phyloP scores from a whole-genome alignment of 2,888 invertebrate genomes.

The Hololepta plana region DNA sequence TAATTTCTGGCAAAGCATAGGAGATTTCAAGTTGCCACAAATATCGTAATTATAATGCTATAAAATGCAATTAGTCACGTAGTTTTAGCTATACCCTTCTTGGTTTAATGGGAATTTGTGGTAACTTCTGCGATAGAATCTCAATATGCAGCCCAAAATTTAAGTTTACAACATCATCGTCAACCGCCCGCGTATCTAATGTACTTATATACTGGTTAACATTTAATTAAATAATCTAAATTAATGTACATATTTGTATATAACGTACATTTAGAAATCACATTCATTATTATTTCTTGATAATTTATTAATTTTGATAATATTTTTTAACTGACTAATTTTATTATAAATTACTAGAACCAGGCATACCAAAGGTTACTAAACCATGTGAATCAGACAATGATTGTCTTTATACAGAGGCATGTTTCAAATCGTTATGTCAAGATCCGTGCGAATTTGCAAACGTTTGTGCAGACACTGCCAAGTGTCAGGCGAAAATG shows the following conservation, averaged over 20 bases:
- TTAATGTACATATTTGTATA: not conserved
- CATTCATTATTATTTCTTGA: too few relatives aligned
- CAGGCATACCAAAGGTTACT: constrained; percentile 49
- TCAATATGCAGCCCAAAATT: too few relatives aligned
- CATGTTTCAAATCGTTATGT: constrained; percentile 67
- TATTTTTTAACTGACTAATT: too few relatives aligned
- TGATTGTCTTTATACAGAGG: constrained; percentile 67
- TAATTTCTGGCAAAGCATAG: too few relatives aligned
- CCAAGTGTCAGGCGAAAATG: constrained; percentile 63
- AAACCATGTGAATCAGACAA: constrained; percentile 68
- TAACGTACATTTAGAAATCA: constrained; percentile 1
- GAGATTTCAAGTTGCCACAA: too few relatives aligned
- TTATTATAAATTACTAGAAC: constrained; percentile 32
- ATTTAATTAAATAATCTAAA: not conserved
- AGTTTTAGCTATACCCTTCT: too few relatives aligned
- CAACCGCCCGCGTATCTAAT: not conserved
- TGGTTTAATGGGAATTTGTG: too few relatives aligned
- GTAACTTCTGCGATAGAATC: too few relatives aligned
- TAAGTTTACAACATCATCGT: too few relatives aligned
- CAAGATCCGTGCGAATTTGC: constrained; percentile 71
- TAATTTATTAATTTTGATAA: too few relatives aligned
- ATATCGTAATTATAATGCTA: too few relatives aligned
- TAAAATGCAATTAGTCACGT: too few relatives aligned
- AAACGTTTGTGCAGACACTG: constrained; percentile 55
- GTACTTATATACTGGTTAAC: not conserved